Conservation (phyloP, 1,140 invertebrate genomes). For the Pinna nobilis region DNA sequence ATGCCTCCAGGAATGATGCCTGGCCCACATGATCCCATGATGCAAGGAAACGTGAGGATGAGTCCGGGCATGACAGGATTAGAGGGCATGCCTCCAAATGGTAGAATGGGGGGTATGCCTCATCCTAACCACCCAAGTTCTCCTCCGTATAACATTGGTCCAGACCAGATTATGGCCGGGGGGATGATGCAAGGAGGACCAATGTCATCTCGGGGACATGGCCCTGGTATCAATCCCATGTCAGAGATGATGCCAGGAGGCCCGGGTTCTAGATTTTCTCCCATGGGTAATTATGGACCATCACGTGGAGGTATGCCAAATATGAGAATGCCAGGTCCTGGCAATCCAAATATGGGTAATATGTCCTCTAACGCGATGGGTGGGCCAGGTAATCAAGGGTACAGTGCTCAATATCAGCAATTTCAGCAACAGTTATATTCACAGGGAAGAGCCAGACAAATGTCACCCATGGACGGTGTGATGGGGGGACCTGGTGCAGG, state of each 20-base stretch:
- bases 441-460: conserved; percentile 61
- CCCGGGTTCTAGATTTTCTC: conserved; percentile 40
- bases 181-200: conserved; percentile 37
- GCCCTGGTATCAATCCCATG: conserved; percentile 23
- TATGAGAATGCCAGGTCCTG: conserved; percentile 54
- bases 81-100: conserved; percentile 7
- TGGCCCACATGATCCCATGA: conserved; percentile 15
- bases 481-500: conserved; percentile 62
- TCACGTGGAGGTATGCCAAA: conserved; percentile 37
- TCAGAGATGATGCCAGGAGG: conserved; percentile 47
- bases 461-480: conserved; percentile 64
- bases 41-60: conserved; percentile 33
- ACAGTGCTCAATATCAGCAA: conserved; percentile 66
- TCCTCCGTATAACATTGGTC: conserved; percentile 3
- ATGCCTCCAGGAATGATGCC: conserved; percentile 24
- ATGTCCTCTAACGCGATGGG: conserved; percentile 37
- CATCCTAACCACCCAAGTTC: conserved; percentile 34
- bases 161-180: conserved; percentile 38
- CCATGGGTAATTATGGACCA: conserved; percentile 46
- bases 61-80: conserved; percentile 24
- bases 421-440: conserved; percentile 72
- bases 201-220: conserved; percentile 34
- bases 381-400: conserved; percentile 43
- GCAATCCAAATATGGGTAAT: conserved; percentile 41
- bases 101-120: conserved; percentile 22